These are phyloP conservation scores for Zaprionus nigranus DNA, from an alignment of 1,140 invertebrate genomes.

Conservation along the genomic window DNA sequence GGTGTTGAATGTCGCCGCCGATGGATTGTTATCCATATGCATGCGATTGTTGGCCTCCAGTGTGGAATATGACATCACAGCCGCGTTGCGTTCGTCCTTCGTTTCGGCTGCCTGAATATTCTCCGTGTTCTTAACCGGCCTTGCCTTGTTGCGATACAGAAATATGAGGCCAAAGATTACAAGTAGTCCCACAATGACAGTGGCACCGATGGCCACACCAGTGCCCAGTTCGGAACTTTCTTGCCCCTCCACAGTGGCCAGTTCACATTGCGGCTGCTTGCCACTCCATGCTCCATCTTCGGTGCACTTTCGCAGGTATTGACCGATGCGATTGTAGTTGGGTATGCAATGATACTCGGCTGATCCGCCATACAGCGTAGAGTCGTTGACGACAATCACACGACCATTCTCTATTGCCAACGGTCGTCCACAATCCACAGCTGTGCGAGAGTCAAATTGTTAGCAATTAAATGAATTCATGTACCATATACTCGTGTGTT, in stretches of 20 bases:
- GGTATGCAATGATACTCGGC: slow-evolving; percentile 95
- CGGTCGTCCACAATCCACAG: slow-evolving; percentile 93
- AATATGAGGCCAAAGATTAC: slow-evolving; percentile 91
- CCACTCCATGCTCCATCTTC: slow-evolving; percentile 94
- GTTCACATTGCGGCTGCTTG: slow-evolving; percentile 91
- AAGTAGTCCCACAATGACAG: slow-evolving; percentile 90
- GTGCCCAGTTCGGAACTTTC: slow-evolving; percentile 90
- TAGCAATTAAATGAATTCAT: background rate
- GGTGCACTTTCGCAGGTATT: slow-evolving; percentile 92
- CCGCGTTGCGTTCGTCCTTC: slow-evolving; percentile 93
- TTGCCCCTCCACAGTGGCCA: slow-evolving; percentile 87
- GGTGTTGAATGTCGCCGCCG: slow-evolving; percentile 83
- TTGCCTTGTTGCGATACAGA: slow-evolving; percentile 89
- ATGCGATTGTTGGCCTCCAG: slow-evolving; percentile 79
- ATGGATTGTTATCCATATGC: slow-evolving; percentile 72
- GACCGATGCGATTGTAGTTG: slow-evolving; percentile 92
- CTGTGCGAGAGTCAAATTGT: slow-evolving; percentile 66
- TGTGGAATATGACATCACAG: slow-evolving; percentile 93
- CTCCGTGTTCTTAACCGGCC: slow-evolving; percentile 94
- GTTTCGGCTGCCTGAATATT: slow-evolving; percentile 93
- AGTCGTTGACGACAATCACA: slow-evolving; percentile 93
- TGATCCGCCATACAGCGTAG: slow-evolving; percentile 91
- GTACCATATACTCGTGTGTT: too few species aligned
- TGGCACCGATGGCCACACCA: slow-evolving; percentile 92
- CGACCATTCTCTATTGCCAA: slow-evolving; percentile 92